Percentiles rank a stretch among this genome's conserved stretches.
Evolutionary conservation across 2,797 vertebrate species (phyloP).

Genomic region (Rhinella marina): DNA sequence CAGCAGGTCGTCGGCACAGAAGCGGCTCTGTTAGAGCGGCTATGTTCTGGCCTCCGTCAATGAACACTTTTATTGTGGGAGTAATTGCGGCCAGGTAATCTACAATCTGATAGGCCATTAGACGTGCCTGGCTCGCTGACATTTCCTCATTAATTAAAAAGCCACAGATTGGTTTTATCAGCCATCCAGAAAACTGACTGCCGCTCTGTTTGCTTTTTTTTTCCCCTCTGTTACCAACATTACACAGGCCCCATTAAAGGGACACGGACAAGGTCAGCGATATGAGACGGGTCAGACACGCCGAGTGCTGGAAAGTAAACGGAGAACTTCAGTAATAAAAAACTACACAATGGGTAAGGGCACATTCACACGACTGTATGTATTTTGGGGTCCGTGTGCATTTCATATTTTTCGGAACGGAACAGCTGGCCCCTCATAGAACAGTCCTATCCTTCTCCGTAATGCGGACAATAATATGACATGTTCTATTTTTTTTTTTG

Average conservation of each 20-base stretch:
- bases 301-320: background rate
- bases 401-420: no score
- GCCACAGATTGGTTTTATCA: conserved; percentile 18
- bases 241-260: background rate
- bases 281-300: background rate
- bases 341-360: no score
- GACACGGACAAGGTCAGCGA: background rate
- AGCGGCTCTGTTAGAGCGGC: conserved; percentile 32
- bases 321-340: background rate
- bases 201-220: conserved; percentile 2
- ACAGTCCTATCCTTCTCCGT: no score
- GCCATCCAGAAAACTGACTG: background rate
- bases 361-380: no score
- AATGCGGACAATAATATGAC: no score
- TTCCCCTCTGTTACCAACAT: background rate
- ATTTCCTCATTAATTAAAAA: conserved; percentile 37
- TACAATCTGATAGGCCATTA: conserved; percentile 13
- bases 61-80: conserved; percentile 35
- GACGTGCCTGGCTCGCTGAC: background rate
- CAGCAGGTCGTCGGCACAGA: conserved; percentile 33
- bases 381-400: no score
- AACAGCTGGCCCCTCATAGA: no score
- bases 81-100: conserved; percentile 16
- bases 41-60: conserved; percentile 16
- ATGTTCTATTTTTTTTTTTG: no score